These are phyloP conservation scores for Mantis religiosa DNA, from an alignment of 2,888 invertebrate genomes.

Conservation along the genomic window DNA sequence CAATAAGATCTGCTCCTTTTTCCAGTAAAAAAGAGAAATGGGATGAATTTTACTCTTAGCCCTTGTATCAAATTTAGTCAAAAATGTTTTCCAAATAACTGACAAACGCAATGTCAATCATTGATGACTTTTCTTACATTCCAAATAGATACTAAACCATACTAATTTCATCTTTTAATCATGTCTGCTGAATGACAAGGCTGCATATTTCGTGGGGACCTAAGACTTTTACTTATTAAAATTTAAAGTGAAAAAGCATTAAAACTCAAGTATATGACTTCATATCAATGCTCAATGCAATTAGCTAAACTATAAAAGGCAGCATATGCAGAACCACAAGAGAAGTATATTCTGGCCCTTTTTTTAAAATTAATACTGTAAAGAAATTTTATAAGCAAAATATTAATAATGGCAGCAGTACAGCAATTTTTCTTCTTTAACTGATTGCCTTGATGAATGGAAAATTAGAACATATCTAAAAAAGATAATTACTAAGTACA, in stretches of 20 bases:
- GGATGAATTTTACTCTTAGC: neutral
- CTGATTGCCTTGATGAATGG: neutral
- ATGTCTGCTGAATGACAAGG: neutral
- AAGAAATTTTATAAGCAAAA: neutral
- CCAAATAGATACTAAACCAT: neutral
- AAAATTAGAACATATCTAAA: neutral
- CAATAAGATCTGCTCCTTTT: neutral
- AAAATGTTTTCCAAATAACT: neutral
- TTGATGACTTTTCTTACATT: neutral
- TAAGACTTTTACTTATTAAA: neutral
- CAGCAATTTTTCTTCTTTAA: neutral
- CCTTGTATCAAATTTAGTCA: neutral
- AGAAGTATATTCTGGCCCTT: neutral
- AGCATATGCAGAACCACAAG: neutral
- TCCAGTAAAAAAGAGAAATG: neutral
- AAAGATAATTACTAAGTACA: neutral
- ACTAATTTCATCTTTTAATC: neutral
- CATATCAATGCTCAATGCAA: neutral
- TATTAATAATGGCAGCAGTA: neutral
- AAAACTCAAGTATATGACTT: neutral
- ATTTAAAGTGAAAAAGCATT: neutral
- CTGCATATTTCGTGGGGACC: neutral
- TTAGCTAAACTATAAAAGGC: neutral
- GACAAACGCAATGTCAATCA: neutral
- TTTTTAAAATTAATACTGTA: neutral